These are phyloP conservation scores for Dorcus parallelipipedus DNA, from an alignment of 2,888 invertebrate species.

Conservation along the genomic window DNA sequence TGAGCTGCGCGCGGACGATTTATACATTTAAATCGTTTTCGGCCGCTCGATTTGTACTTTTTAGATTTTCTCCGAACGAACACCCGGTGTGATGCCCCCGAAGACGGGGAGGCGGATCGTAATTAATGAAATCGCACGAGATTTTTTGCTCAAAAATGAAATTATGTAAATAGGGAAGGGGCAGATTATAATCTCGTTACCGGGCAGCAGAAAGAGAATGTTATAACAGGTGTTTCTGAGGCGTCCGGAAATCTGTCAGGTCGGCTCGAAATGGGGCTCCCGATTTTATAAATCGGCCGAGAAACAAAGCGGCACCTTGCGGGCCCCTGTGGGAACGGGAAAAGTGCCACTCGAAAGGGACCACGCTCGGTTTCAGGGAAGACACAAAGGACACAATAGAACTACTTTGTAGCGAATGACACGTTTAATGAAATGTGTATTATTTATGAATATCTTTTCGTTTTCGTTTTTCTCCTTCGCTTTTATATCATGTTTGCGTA, in stretches of 20 bases:
- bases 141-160: too few relatives aligned
- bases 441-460: slow-evolving; percentile 37
- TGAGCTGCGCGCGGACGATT: slow-evolving; percentile 22
- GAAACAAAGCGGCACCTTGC: slow-evolving; percentile 1
- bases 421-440: slow-evolving; percentile 42
- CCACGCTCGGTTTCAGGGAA: slow-evolving; percentile 4
- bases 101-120: too few relatives aligned
- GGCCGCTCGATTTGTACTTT: slow-evolving; percentile 7
- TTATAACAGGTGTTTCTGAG: slow-evolving; percentile 12
- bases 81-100: neutral
- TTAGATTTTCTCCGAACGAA: neutral
- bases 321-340: neutral
- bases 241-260: neutral
- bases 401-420: slow-evolving; percentile 42
- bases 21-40: slow-evolving; percentile 21
- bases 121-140: too few relatives aligned
- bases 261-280: neutral
- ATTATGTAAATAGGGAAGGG: too few relatives aligned
- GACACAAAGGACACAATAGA: slow-evolving; percentile 35
- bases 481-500: neutral
- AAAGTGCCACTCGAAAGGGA: slow-evolving; percentile 1
- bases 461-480: slow-evolving; percentile 17
- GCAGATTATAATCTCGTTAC: slow-evolving; percentile 14
- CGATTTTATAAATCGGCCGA: neutral
- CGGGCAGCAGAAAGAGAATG: slow-evolving; percentile 7